Evolutionary conservation across 1,140 invertebrate species (phyloP).

Genomic region (Ceratosolen fusciceps): DNA sequence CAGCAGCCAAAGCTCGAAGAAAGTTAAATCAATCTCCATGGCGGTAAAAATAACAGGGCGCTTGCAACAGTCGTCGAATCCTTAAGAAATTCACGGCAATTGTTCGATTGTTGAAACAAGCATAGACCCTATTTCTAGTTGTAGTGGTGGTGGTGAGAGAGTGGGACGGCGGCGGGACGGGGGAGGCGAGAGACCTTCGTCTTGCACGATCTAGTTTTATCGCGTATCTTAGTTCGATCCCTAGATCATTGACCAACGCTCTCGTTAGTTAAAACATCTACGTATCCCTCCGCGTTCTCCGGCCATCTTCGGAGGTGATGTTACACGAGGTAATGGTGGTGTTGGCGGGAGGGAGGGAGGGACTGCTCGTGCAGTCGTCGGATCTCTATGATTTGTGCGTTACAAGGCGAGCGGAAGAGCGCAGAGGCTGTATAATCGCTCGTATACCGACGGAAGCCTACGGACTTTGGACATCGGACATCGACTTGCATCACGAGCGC

Average conservation of each 20-base stretch:
- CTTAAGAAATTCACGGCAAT: background rate
- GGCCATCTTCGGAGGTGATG: too few species aligned
- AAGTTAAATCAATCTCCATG: background rate
- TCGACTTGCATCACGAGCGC: background rate
- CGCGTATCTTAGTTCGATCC: too few species aligned
- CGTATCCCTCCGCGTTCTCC: too few species aligned
- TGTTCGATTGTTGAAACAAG: constrained; percentile 15
- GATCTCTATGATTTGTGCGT: background rate
- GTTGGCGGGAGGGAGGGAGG: too few species aligned
- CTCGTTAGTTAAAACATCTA: too few species aligned
- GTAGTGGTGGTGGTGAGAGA: too few species aligned
- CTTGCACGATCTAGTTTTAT: too few species aligned
- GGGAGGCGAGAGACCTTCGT: too few species aligned
- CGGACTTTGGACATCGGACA: background rate
- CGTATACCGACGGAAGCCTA: background rate
- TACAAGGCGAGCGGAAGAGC: constrained; percentile 4
- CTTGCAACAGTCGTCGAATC: background rate
- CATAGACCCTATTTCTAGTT: too few species aligned
- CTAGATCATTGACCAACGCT: too few species aligned
- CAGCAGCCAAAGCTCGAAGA: background rate
- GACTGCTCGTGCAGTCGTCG: background rate
- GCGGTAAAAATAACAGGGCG: background rate
- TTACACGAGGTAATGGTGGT: too few species aligned
- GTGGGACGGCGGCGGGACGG: too few species aligned
- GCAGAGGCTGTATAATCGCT: background rate